Evolutionary conservation across 2,797 vertebrate genomes (phyloP).

Genomic region (Pangasius larnaudii): DNA sequence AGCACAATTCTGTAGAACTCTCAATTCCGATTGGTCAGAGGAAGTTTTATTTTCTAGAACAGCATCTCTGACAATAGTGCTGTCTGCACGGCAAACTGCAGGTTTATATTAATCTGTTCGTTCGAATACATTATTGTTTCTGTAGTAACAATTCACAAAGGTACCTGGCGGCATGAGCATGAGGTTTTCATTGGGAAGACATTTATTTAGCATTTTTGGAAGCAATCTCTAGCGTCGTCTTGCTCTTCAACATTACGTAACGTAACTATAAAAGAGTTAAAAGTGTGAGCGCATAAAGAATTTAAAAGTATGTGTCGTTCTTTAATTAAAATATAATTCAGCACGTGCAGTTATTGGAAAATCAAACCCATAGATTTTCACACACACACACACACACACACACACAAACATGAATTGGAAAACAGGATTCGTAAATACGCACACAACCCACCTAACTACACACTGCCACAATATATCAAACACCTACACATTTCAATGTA

Average conservation of each 20-base stretch:
- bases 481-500: not conserved
- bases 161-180: not conserved
- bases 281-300: not conserved
- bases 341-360: not conserved
- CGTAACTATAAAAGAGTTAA: not conserved
- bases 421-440: not conserved
- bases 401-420: not conserved
- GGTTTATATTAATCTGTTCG: not conserved
- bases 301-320: not conserved
- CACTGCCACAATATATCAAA: slow-evolving; percentile 9
- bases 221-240: not conserved
- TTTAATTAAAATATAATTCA: not conserved
- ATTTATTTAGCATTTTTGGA: not conserved
- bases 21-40: not conserved
- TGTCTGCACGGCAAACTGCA: not conserved
- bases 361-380: not conserved
- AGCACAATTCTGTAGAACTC: not conserved
- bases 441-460: not conserved
- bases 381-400: not conserved
- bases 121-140: not conserved
- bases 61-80: not conserved
- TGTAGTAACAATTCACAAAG: not conserved
- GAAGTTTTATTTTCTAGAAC: not conserved
- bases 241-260: not conserved
- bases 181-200: not conserved